These are phyloP conservation scores for Brachynemurus nebulosus DNA, from an alignment of 2,888 invertebrate species.

Conservation along the genomic window DNA sequence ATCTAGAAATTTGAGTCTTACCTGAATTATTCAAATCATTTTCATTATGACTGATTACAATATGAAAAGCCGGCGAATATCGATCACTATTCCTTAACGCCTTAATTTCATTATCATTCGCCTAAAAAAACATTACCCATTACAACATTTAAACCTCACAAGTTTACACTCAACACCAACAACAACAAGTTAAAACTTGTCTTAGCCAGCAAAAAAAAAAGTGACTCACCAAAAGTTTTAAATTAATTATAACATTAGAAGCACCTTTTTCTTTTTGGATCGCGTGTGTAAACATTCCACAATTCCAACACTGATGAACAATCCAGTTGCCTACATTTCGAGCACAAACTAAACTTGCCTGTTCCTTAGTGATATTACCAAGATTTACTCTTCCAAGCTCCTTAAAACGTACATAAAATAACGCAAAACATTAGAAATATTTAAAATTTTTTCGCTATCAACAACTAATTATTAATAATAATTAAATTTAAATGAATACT, in stretches of 20 bases:
- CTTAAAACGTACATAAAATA: constrained; percentile 7
- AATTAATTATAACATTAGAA: constrained; percentile 17
- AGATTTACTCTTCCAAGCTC: constrained; percentile 26
- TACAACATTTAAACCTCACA: too few species aligned
- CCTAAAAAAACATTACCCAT: constrained; percentile 5
- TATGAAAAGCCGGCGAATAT: constrained; percentile 58
- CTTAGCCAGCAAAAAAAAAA: neutral
- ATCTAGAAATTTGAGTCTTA: too few species aligned
- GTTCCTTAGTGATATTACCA: constrained; percentile 34
- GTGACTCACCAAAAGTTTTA: constrained; percentile 4
- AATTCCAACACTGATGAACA: constrained; percentile 48
- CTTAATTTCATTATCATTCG: constrained; percentile 33
- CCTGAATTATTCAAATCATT: constrained; percentile 30
- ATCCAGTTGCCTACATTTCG: constrained; percentile 44
- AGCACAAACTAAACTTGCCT: constrained; percentile 41
- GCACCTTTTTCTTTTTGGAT: constrained; percentile 40
- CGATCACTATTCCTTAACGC: constrained; percentile 45
- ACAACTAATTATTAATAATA: constrained; percentile 32
- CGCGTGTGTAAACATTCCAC: constrained; percentile 48
- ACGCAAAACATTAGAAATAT: neutral
- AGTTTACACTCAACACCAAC: too few species aligned
- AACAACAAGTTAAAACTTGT: too few species aligned
- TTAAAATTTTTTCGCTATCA: constrained; percentile 15
- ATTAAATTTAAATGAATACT: constrained; percentile 26
- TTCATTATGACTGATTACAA: constrained; percentile 44